A percentile compares a stretch with the other conserved stretches of the same genome.
These are phyloP conservation scores for Tetanocera ferruginea DNA, from an alignment of 2,888 invertebrate species.

Conservation along the genomic window DNA sequence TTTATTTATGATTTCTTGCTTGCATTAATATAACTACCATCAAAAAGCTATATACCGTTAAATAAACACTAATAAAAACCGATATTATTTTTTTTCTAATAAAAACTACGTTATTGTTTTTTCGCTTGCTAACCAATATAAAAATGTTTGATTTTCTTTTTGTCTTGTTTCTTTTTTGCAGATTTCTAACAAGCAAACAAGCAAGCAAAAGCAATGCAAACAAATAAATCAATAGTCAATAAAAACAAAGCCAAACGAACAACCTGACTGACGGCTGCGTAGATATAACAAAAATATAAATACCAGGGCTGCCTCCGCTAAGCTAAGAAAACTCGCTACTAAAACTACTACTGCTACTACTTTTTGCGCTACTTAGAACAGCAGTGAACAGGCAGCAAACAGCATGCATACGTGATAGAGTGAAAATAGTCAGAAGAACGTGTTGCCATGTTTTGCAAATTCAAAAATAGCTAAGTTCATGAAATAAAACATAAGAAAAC, in stretches of 20 bases:
- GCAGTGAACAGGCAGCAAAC: neutral
- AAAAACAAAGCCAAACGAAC: neutral
- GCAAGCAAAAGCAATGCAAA: constrained; percentile 38
- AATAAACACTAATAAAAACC: no score
- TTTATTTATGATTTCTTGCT: no score
- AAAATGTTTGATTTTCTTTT: constrained; percentile 40
- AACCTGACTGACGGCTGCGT: neutral
- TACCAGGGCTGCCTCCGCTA: constrained; percentile 20
- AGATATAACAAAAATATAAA: constrained; percentile 7
- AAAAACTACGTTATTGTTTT: neutral
- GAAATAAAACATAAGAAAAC: neutral
- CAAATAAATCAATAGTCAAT: neutral
- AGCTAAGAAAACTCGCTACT: constrained; percentile 27
- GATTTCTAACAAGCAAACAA: constrained; percentile 36
- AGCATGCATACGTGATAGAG: neutral
- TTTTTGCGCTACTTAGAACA: neutral
- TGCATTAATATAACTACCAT: no score
- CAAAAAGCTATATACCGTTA: no score
- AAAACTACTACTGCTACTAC: constrained; percentile 20
- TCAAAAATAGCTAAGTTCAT: neutral
- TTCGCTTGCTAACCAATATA: constrained; percentile 16
- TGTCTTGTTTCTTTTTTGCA: constrained; percentile 48
- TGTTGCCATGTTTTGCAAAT: neutral
- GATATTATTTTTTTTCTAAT: neutral
- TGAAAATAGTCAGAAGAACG: neutral